Conservation (phyloP, 2,888 invertebrate species). For the Melikaiella ostensackeni region DNA sequence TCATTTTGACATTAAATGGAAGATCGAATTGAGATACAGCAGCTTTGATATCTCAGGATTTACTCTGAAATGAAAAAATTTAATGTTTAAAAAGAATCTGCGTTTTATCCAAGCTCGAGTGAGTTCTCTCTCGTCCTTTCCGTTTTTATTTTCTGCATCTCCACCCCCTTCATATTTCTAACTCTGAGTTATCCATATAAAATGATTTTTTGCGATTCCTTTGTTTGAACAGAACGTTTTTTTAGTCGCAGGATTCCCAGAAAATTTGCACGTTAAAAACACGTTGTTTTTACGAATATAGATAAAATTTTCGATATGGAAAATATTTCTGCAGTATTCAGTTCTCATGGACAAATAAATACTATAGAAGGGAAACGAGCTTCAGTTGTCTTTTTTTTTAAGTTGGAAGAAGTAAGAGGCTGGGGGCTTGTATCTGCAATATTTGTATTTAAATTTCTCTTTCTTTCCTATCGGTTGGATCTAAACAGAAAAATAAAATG, state of each 20-base stretch:
- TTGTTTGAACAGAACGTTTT: background rate
- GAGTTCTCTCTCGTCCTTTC: background rate
- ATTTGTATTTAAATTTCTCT: background rate
- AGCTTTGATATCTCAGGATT: too few relatives aligned
- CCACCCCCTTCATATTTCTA: background rate
- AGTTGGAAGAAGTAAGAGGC: too few relatives aligned
- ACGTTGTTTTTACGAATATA: slow-evolving; percentile 6
- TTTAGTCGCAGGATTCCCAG: background rate
- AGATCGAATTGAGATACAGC: too few relatives aligned
- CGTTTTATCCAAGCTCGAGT: background rate
- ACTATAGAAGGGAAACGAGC: background rate
- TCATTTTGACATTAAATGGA: too few relatives aligned
- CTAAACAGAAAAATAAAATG: slow-evolving; percentile 15
- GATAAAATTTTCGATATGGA: background rate
- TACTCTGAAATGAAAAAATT: too few relatives aligned
- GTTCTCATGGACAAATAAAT: background rate
- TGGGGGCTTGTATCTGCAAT: background rate
- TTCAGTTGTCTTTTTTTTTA: too few relatives aligned
- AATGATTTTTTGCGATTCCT: slow-evolving; percentile 14
- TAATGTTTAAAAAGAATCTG: too few relatives aligned
- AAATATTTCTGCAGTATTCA: slow-evolving; percentile 6
- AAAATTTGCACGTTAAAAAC: background rate
- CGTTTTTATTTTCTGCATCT: background rate
- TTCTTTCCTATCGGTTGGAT: background rate
- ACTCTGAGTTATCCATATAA: background rate